Evolutionary conservation across 2,113 vertebrate species (phyloP), one percentile per base, ranked within the genome.

Genomic region (Brachyhypopomus gauderio): DNA sequence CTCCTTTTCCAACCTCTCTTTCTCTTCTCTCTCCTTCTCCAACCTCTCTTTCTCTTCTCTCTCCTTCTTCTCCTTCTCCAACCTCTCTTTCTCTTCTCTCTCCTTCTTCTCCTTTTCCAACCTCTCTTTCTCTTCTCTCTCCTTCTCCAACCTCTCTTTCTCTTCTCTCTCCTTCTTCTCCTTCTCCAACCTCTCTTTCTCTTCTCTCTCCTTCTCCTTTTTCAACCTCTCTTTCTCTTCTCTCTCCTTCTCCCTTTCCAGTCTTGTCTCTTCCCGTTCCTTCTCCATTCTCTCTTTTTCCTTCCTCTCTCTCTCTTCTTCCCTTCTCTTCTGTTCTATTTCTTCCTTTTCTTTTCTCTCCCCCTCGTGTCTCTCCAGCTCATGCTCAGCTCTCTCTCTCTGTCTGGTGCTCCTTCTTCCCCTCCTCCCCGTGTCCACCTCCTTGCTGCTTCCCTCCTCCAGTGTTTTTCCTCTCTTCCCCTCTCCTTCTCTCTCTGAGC

Each of bases 391-490:
- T 76, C 60, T 67, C 17, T 62, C 78, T 11, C 72, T 66, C 30
- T 63, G 17, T 52, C 8, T 41, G n/a, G 9, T 25, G 20, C 60
- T 63, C 22, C 59, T 25, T 9, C 34, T 77, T 72, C 75, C 22
- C 67, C 72, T 30, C 5, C 67, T 83, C 76, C 52, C 34, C 48
- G 81, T 67, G 4, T 70, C 84, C 16, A 14, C 76, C 11, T 20
- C 34, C 14, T 34, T 82, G 30, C 75, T 27, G n/a, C 64, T 79
- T 20, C 64, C 12, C n/a, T 60, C 34, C 8, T 41, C 22, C n/a
- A 36, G 56, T n/a, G 58, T 73, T 72, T 8, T 16, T 34, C 3
- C 4, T 5, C 23, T 27, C 45, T 41, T 20, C 34, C 17, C 27
- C 16, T 71, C 66, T 14, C 64, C 36, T 52, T 60, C 48, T 64